Conservation (phyloP, 1,140 invertebrate genomes). For the Drosophila funebris region DNA sequence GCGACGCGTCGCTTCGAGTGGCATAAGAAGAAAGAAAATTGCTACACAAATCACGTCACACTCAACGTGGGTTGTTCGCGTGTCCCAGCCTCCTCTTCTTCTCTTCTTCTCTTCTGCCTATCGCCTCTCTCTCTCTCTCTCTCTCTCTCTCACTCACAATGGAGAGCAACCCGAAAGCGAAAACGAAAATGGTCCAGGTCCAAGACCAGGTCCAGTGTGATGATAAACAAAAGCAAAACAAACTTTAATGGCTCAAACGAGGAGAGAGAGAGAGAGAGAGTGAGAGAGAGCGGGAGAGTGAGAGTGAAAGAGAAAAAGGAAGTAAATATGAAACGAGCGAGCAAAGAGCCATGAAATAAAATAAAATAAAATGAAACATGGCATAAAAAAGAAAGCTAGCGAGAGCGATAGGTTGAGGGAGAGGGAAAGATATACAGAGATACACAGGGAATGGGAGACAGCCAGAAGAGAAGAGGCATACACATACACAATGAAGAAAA, state of each 20-base stretch:
- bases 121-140: background rate
- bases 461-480: slow-evolving; percentile 5
- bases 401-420: background rate
- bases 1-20: slow-evolving; percentile 4
- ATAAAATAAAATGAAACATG: slow-evolving; percentile 58
- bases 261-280: background rate
- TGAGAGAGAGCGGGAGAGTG: background rate
- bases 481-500: slow-evolving; percentile 37
- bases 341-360: slow-evolving; percentile 43
- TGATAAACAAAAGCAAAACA: slow-evolving; percentile 45
- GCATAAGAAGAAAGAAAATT: slow-evolving; percentile 26
- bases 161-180: slow-evolving; percentile 12
- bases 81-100: background rate
- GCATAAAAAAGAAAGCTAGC: slow-evolving; percentile 19
- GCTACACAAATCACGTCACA: slow-evolving; percentile 67
- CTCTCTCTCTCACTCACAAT: background rate
- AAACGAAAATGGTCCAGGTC: slow-evolving; percentile 5
- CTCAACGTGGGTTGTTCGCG: slow-evolving; percentile 27
- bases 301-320: slow-evolving; percentile 1
- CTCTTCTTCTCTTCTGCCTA: background rate
- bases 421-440: slow-evolving; percentile 1
- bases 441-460: background rate
- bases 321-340: slow-evolving; percentile 38
- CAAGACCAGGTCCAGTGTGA: slow-evolving; percentile 7
- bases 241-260: slow-evolving; percentile 59